These are phyloP conservation scores for Phyllostomus hastatus DNA, from an alignment of 2,113 vertebrate genomes.

Conservation along the genomic window DNA sequence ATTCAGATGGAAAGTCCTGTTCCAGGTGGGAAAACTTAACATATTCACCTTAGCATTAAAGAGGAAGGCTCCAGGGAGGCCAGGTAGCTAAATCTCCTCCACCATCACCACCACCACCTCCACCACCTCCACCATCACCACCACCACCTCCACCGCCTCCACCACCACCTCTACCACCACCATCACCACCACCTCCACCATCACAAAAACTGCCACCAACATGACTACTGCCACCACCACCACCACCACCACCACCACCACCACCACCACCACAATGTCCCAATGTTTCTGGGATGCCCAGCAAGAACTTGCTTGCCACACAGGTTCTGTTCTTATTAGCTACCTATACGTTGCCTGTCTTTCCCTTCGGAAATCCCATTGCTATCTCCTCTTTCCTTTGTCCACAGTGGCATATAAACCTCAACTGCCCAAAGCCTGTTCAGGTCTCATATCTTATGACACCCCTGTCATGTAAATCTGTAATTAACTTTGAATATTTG, in stretches of 20 bases:
- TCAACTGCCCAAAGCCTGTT: not conserved
- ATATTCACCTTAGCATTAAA: not conserved
- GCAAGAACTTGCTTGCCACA: not conserved
- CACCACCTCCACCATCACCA: too few species aligned
- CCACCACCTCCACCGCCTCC: too few species aligned
- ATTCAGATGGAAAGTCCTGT: not conserved
- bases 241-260: too few species aligned
- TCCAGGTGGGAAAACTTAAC: not conserved
- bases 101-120: too few species aligned
- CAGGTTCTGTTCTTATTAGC: not conserved
- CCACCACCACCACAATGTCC: too few species aligned
- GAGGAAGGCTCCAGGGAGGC: not conserved
- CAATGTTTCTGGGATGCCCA: not conserved
- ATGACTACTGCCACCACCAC: too few species aligned
- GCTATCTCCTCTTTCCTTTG: not conserved
- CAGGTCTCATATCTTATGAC: too few species aligned
- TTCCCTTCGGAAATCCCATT: not conserved
- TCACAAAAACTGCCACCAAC: too few species aligned
- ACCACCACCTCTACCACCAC: too few species aligned
- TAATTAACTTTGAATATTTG: not conserved
- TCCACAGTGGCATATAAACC: not conserved
- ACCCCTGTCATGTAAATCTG: not conserved
- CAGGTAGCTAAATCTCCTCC: not conserved
- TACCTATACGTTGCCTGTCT: not conserved
- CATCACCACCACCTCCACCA: too few species aligned